Percentiles rank a stretch among this genome's conserved stretches.
These are phyloP conservation scores for Notodonta dromedarius DNA, from an alignment of 2,888 invertebrate genomes.

Conservation along the genomic window DNA sequence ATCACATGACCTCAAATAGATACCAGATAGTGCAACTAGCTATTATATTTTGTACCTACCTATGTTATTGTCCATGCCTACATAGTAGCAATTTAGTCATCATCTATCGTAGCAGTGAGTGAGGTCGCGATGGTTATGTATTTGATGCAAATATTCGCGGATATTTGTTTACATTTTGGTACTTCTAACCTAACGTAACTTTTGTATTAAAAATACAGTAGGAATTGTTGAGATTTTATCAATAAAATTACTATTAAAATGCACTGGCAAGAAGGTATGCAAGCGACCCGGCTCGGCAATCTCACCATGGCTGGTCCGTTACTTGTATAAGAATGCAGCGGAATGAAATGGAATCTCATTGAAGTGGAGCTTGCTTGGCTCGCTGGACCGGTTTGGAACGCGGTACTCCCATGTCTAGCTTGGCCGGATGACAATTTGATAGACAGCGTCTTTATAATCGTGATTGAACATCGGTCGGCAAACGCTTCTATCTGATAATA, in stretches of 20 bases:
- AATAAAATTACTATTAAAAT: background rate
- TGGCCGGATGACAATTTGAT: constrained; percentile 73
- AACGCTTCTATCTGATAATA: constrained; percentile 31
- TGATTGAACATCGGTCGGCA: constrained; percentile 44
- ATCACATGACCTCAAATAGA: constrained; percentile 30
- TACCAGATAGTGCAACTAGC: constrained; percentile 28
- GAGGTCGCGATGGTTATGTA: constrained; percentile 58
- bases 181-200: constrained; percentile 51
- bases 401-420: constrained; percentile 63
- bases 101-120: constrained; percentile 32
- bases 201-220: constrained; percentile 15
- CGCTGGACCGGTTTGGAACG: constrained; percentile 72
- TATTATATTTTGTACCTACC: constrained; percentile 43
- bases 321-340: constrained; percentile 80
- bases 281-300: constrained; percentile 44
- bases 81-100: constrained; percentile 16
- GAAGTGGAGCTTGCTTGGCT: constrained; percentile 69
- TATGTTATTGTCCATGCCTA: constrained; percentile 45
- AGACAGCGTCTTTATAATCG: constrained; percentile 65
- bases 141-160: constrained; percentile 29
- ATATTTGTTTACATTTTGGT: constrained; percentile 45
- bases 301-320: constrained; percentile 71
- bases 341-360: constrained; percentile 83
- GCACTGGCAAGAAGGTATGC: constrained; percentile 31
- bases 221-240: background rate